Conservation (phyloP, 2,888 invertebrate genomes). For the Cheilosia vernalis region DNA sequence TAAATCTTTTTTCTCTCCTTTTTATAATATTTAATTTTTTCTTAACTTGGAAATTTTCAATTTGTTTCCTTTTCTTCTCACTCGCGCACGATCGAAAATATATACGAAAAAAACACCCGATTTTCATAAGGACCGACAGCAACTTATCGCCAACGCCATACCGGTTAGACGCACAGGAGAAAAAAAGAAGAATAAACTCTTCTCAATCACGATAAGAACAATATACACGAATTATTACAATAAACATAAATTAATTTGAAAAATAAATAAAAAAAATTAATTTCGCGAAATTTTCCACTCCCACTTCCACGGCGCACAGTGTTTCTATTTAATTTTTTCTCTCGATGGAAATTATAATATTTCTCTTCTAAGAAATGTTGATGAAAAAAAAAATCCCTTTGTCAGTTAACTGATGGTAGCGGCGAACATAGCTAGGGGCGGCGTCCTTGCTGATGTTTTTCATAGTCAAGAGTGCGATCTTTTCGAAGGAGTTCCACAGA, state of each 20-base stretch:
- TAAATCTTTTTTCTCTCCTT: background rate
- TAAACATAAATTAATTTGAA: slow-evolving; percentile 50
- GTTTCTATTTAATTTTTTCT: slow-evolving; percentile 1
- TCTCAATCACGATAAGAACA: slow-evolving; percentile 1
- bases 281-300: slow-evolving; percentile 31
- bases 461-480: slow-evolving; percentile 56
- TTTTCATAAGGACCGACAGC: slow-evolving; percentile 38
- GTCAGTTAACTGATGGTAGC: slow-evolving; percentile 48
- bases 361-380: slow-evolving; percentile 33
- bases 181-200: no score
- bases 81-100: background rate
- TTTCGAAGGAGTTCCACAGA: slow-evolving; percentile 30
- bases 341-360: slow-evolving; percentile 16
- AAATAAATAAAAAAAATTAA: slow-evolving; percentile 57
- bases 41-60: background rate
- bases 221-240: background rate
- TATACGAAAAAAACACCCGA: slow-evolving; percentile 8
- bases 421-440: slow-evolving; percentile 43
- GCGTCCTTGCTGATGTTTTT: slow-evolving; percentile 46
- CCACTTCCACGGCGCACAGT: background rate
- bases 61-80: background rate
- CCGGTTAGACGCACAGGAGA: background rate
- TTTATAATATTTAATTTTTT: background rate
- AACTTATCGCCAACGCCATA: slow-evolving; percentile 35
- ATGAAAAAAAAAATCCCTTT: slow-evolving; percentile 45